Evolutionary conservation across 1,140 invertebrate species (phyloP).

Genomic region (Dendrolimus kikuchii): DNA sequence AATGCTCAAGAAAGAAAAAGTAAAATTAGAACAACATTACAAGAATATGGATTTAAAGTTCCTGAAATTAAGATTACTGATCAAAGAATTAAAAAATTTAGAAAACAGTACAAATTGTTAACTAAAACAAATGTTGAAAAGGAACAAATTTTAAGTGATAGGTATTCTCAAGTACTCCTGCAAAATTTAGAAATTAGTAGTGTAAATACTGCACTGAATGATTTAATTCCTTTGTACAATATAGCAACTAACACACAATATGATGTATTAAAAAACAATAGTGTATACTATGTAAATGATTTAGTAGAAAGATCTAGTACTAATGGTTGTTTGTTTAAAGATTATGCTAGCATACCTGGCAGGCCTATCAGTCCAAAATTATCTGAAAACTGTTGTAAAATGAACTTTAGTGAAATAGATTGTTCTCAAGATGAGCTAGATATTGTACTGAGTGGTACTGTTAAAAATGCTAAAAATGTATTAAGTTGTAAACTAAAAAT

Average conservation of each 20-base stretch:
- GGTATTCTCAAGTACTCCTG: constrained; percentile 50
- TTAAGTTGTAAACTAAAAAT: constrained; percentile 25
- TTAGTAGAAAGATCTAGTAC: constrained; percentile 33
- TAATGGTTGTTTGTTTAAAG: constrained; percentile 52
- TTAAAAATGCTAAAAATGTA: constrained; percentile 29
- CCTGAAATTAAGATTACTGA: constrained; percentile 31
- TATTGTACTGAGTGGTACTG: constrained; percentile 45
- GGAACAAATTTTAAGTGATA: constrained; percentile 44
- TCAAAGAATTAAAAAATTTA: constrained; percentile 28
- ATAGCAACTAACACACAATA: constrained; percentile 38
- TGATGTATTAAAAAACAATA: constrained; percentile 38
- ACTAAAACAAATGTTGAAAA: constrained; percentile 35
- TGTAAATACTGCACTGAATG: constrained; percentile 5
- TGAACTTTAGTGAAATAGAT: constrained; percentile 37
- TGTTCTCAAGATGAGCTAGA: constrained; percentile 51
- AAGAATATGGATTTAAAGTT: constrained; percentile 60
- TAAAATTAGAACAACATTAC: constrained; percentile 49
- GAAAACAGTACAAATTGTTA: constrained; percentile 47
- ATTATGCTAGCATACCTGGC: constrained; percentile 65
- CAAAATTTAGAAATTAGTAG: constrained; percentile 20
- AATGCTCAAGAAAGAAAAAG: constrained; percentile 36
- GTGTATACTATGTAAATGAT: constrained; percentile 63
- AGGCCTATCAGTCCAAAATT: constrained; percentile 50
- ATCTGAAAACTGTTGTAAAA: constrained; percentile 13
- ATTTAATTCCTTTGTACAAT: constrained; percentile 24